Evolutionary conservation across 30 jellyfish, hydroid and myxozoan species (phyloP).

Genomic region (Turritopsis rubra): DNA sequence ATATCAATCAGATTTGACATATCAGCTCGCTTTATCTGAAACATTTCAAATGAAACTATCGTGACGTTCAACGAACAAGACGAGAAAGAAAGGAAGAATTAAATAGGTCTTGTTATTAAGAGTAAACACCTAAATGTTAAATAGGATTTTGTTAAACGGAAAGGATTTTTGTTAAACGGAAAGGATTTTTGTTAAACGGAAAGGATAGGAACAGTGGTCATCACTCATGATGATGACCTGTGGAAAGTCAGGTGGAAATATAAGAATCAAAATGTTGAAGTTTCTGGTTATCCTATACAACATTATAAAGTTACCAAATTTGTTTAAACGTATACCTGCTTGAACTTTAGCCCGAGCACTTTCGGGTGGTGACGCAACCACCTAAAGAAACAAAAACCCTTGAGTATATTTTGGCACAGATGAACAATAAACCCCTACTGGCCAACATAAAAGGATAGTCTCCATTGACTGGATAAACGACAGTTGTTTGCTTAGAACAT

Average conservation of each 20-base stretch:
- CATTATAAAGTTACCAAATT: too few relatives aligned
- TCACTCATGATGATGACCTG: too few relatives aligned
- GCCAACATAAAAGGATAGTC: neutral
- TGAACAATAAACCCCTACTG: neutral
- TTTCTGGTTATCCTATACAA: neutral
- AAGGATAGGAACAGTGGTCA: too few relatives aligned
- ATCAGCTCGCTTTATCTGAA: constrained; percentile 56
- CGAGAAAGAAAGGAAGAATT: too few relatives aligned
- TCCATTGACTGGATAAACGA: neutral
- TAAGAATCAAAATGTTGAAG: neutral
- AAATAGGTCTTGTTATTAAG: too few relatives aligned
- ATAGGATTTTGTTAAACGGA: too few relatives aligned
- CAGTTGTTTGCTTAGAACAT: neutral
- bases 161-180: too few relatives aligned
- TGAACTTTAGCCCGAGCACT: constrained; percentile 57
- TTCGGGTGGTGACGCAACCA: constrained; percentile 93
- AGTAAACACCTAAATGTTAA: too few relatives aligned
- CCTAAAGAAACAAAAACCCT: constrained; percentile 33
- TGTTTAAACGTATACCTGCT: constrained; percentile 53
- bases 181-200: too few relatives aligned
- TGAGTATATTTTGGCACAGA: neutral
- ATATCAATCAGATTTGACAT: constrained; percentile 75
- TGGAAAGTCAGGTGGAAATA: too few relatives aligned
- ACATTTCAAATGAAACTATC: too few relatives aligned
- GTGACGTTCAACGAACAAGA: too few relatives aligned